Percentiles rank a stretch among this genome's conserved stretches.
These are phyloP conservation scores for Thelaira solivaga DNA, from an alignment of 2,888 invertebrate species.

Conservation along the genomic window DNA sequence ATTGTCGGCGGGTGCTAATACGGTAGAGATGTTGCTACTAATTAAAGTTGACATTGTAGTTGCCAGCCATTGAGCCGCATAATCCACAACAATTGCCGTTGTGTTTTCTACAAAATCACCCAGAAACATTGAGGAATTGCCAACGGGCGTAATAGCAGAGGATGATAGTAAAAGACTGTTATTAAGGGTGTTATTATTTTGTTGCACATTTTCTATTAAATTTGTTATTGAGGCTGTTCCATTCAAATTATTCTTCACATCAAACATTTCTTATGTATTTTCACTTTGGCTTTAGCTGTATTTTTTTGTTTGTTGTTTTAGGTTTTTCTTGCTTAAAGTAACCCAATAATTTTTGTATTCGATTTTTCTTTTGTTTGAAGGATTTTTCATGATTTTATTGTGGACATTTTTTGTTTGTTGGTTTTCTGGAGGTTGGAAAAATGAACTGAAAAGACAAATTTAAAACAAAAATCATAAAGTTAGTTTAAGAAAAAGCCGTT, in stretches of 20 bases:
- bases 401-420: not conserved
- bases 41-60: constrained; percentile 47
- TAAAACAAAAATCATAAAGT: too few relatives aligned
- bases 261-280: constrained; percentile 46
- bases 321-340: not conserved
- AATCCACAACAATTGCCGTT: constrained; percentile 49
- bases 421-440: too few relatives aligned
- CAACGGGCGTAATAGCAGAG: not conserved
- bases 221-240: constrained; percentile 32
- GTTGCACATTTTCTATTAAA: constrained; percentile 29
- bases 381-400: too few relatives aligned
- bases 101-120: constrained; percentile 41
- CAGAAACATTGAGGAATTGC: constrained; percentile 28
- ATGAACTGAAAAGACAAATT: too few relatives aligned
- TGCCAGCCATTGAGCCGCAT: constrained; percentile 53
- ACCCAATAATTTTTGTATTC: too few relatives aligned
- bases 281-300: not conserved
- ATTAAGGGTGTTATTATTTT: constrained; percentile 9
- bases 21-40: not conserved
- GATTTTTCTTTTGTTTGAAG: too few relatives aligned
- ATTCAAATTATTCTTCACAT: constrained; percentile 35
- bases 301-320: not conserved
- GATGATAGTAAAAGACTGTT: constrained; percentile 1
- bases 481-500: too few relatives aligned
- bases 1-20: not conserved